Evolutionary conservation across 2,888 invertebrate genomes (phyloP), one percentile per base, ranked within the genome.

Genomic region (Torymus tubicola): DNA sequence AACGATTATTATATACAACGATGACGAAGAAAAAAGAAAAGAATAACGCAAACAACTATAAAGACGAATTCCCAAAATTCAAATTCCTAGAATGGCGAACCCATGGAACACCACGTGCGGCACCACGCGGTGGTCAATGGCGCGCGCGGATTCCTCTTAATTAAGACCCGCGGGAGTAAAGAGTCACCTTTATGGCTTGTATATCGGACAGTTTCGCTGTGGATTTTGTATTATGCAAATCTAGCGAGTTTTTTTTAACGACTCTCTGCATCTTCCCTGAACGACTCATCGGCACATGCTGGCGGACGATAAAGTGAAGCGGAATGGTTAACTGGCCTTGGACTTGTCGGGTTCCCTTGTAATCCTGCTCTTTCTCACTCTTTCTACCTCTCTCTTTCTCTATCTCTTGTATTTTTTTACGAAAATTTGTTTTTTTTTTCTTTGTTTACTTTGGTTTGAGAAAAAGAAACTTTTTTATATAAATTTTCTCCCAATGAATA

Each of bases 141-240:
- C 11, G 52, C 18, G 64, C 57, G 52, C 16, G 61, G 14, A 50
- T 65, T 60, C 31, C 31, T 60, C 71, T 78, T 78, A 71, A 78
- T 78, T 71, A 78, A 71, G 71, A 71, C 42, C 58, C 65, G 24
- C n/a, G 70, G 42, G 50, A 64, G 52, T 60, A 78, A 78, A 78
- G 71, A 71, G 64, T 78, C 24, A 18, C 65, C 71, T 78, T 78
- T 78, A 71, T 31, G 60, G 67, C 58, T 78, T 78, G 78, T 42
- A 42, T 78, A 67, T 65, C 71, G 57, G 60, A 60, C 31, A 65
- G 74, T 75, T 75, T 52, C 50, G 52, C 42, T 42, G 64, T 16
- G 60, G 63, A 71, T 78, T 71, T 42, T 42, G 77, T 78, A 78
- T 78, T 78, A 78, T 78, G 71, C 71, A 71, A 78, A 78, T 71